phyloP scores from a whole-genome alignment of 2,113 vertebrate genomes.

The Eidolon helvum region DNA sequence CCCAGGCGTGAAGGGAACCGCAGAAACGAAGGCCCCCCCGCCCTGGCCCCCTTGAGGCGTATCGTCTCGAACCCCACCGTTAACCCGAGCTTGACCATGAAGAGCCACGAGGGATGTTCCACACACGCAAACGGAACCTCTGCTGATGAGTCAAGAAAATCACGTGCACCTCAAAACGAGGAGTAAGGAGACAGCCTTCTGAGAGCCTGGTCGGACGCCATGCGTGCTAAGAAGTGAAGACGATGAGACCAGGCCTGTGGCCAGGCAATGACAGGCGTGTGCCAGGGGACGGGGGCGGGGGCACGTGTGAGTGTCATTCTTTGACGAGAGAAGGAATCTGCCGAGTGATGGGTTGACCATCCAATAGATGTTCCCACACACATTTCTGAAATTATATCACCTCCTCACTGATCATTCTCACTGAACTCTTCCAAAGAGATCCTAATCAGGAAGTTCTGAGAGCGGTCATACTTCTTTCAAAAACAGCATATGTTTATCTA shows the following conservation, averaged over 20 bases:
- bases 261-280: accelerated
- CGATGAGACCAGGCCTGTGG: not conserved
- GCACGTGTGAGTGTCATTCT: not conserved
- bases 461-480: not conserved
- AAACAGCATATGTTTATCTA: not conserved
- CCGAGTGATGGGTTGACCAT: not conserved
- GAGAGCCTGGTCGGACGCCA: not conserved
- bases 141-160: not conserved
- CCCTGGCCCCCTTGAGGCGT: not conserved
- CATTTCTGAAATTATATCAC: not conserved
- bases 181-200: not conserved
- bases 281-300: accelerated
- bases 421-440: not conserved
- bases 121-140: too few species aligned
- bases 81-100: not conserved
- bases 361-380: not conserved
- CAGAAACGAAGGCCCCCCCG: not conserved
- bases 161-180: not conserved
- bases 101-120: not conserved
- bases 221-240: not conserved
- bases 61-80: not conserved
- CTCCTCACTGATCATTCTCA: not conserved
- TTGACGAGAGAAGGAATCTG: not conserved
- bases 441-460: not conserved
- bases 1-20: not conserved